These are phyloP conservation scores for Phataginus tetradactyla DNA, from an alignment of 2,797 vertebrate genomes.

Conservation along the genomic window DNA sequence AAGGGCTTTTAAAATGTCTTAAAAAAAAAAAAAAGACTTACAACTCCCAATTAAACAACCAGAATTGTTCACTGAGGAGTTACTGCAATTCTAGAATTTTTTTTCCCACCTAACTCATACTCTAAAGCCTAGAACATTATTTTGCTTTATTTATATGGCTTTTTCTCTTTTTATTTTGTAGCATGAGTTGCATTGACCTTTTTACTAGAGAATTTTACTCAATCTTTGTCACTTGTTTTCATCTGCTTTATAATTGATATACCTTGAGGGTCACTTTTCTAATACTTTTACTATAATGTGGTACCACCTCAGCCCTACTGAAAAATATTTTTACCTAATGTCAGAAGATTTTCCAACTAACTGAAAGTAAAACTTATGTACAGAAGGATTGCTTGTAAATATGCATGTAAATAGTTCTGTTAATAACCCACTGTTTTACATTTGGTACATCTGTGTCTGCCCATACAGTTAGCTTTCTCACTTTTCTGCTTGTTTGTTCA, in stretches of 20 bases:
- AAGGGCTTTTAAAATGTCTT: conserved; percentile 74
- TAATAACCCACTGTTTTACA: conserved; percentile 85
- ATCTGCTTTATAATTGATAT: conserved; percentile 77
- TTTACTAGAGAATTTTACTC: conserved; percentile 79
- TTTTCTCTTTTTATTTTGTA: conserved; percentile 78
- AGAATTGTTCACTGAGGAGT: conserved; percentile 68
- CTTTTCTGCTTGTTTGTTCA: conserved; percentile 84
- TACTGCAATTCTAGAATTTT: conserved; percentile 50
- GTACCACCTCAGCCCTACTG: conserved; percentile 71
- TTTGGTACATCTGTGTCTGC: conserved; percentile 85
- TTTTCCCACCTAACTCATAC: conserved; percentile 25
- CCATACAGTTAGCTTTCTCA: conserved; percentile 82
- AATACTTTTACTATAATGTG: conserved; percentile 79
- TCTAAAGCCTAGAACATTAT: conserved; percentile 59
- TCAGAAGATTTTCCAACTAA: conserved; percentile 77
- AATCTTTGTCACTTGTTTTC: conserved; percentile 79
- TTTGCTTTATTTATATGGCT: conserved; percentile 78
- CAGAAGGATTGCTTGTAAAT: conserved; percentile 85
- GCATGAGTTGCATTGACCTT: conserved; percentile 77
- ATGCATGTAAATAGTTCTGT: conserved; percentile 89
- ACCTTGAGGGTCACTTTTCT: conserved; percentile 74
- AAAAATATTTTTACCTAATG: conserved; percentile 78
- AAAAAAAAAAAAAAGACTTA: neutral
- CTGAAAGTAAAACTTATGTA: conserved; percentile 74
- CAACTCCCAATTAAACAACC: conserved; percentile 54